Conservation (phyloP, 2,113 vertebrate species). For the Eurypyga helias region DNA sequence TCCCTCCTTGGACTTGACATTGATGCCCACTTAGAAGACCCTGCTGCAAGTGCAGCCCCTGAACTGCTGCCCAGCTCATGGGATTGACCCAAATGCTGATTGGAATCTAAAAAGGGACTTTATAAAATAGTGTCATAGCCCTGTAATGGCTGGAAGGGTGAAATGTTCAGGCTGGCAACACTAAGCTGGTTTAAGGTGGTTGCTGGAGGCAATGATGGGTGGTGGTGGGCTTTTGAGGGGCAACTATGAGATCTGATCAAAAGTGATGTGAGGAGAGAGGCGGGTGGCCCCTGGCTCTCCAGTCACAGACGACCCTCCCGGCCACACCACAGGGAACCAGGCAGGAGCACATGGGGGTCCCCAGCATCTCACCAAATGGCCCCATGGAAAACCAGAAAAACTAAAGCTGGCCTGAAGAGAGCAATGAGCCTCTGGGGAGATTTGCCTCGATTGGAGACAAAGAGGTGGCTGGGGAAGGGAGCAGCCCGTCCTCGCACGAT, state of each 20-base stretch:
- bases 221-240: not conserved
- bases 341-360: not conserved
- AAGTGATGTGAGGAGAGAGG: not conserved
- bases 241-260: not conserved
- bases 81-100: not conserved
- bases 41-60: not conserved
- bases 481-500: not conserved
- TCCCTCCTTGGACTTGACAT: not conserved
- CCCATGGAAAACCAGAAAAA: not conserved
- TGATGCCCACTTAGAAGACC: not conserved
- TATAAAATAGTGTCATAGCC: not conserved
- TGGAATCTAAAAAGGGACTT: not conserved
- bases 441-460: not conserved
- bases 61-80: not conserved
- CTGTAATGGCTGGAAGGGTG: not conserved
- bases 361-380: conserved; percentile 1
- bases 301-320: not conserved
- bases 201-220: not conserved
- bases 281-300: not conserved
- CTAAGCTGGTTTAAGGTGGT: not conserved
- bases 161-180: not conserved
- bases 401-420: not conserved
- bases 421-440: not conserved
- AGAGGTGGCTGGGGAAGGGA: not conserved
- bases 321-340: not conserved